Evolutionary conservation across 2,113 vertebrate species (phyloP).

Genomic region (Dascyllus trimaculatus): DNA sequence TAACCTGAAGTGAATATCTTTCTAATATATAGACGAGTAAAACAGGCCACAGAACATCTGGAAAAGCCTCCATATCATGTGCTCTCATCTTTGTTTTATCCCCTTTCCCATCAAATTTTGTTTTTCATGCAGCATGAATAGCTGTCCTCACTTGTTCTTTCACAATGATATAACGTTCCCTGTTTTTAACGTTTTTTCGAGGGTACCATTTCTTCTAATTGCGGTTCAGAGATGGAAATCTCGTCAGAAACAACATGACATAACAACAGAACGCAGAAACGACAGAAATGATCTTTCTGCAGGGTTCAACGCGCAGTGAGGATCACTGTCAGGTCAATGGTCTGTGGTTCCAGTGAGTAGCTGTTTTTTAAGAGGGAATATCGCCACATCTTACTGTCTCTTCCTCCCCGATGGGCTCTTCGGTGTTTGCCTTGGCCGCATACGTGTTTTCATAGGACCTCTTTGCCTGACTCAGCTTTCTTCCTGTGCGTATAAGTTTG

Average conservation of each 20-base stretch:
- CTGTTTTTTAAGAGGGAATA: slow-evolving; percentile 21
- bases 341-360: background rate
- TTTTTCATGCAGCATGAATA: background rate
- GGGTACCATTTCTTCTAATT: background rate
- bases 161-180: background rate
- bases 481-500: slow-evolving; percentile 4
- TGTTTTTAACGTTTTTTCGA: no score
- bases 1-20: background rate
- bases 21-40: background rate
- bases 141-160: slow-evolving; percentile 7
- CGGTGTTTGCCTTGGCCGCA: slow-evolving; percentile 44
- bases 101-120: background rate
- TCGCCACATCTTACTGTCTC: slow-evolving; percentile 9
- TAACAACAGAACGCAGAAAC: background rate
- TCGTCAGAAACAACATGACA: background rate
- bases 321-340: background rate
- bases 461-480: slow-evolving; percentile 53
- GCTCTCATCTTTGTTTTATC: slow-evolving; percentile 2
- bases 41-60: background rate
- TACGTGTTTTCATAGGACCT: slow-evolving; percentile 43
- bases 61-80: background rate
- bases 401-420: slow-evolving; percentile 13
- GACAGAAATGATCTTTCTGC: background rate
- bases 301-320: background rate
- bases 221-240: background rate